Conservation (phyloP, 2,888 invertebrate species). For the Ectemnius lituratus region DNA sequence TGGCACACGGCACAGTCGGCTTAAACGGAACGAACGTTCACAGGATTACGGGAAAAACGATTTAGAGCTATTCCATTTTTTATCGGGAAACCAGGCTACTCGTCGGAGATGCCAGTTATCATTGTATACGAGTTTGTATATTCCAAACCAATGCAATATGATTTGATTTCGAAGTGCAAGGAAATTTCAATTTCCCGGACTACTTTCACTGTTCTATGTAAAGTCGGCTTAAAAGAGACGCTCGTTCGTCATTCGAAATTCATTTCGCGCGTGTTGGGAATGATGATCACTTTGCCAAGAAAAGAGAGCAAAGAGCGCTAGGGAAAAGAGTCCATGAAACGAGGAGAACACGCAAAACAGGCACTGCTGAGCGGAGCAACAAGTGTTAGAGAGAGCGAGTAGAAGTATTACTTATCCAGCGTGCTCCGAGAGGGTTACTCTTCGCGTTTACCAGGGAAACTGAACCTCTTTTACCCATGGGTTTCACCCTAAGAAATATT, state of each 20-base stretch:
- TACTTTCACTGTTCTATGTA: too few species aligned
- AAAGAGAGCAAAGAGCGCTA: too few species aligned
- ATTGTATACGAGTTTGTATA: too few species aligned
- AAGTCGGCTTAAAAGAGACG: too few species aligned
- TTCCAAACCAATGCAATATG: too few species aligned
- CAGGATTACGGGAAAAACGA: not conserved
- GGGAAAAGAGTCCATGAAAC: not conserved
- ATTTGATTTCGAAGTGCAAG: too few species aligned
- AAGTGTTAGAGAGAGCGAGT: slow-evolving; percentile 30
- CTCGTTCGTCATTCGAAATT: too few species aligned
- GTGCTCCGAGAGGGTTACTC: not conserved
- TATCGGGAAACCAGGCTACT: not conserved
- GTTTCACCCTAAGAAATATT: not conserved
- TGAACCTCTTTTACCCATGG: not conserved
- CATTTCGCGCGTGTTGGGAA: too few species aligned
- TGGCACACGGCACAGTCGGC: too few species aligned
- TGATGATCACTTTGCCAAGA: too few species aligned
- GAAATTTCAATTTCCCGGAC: too few species aligned
- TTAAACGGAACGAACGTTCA: not conserved
- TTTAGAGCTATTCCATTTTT: slow-evolving; percentile 4
- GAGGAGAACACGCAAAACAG: not conserved
- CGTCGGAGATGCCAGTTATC: too few species aligned
- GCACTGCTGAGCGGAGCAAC: slow-evolving; percentile 20
- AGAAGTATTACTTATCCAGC: slow-evolving; percentile 12
- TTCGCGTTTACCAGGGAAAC: not conserved